phyloP scores from a whole-genome alignment of 2,797 vertebrate species.

The Notolabrus celidotus region DNA sequence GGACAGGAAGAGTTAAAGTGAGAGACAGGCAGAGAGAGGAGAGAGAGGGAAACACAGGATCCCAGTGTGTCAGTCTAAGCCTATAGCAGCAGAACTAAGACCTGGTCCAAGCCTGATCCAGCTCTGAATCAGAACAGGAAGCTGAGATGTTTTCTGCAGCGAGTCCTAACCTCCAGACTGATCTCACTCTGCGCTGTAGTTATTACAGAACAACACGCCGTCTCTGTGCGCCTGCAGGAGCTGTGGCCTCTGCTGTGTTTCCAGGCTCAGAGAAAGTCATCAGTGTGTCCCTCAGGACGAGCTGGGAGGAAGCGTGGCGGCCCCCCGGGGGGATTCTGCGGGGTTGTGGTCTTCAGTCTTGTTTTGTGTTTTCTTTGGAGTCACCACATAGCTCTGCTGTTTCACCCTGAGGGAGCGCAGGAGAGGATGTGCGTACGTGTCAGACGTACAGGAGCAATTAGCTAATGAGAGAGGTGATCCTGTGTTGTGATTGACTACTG shows the following conservation, averaged over 20 bases:
- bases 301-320: background rate
- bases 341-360: slow-evolving; percentile 15
- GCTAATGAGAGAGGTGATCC: slow-evolving; percentile 13
- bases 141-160: too few species aligned
- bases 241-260: background rate
- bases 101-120: too few species aligned
- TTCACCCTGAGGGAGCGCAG: background rate
- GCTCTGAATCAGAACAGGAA: too few species aligned
- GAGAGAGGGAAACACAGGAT: too few species aligned
- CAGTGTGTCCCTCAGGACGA: slow-evolving; percentile 31
- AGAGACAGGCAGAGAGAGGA: too few species aligned
- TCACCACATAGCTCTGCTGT: background rate
- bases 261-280: slow-evolving; percentile 34
- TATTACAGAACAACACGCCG: too few species aligned
- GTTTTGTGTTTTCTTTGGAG: slow-evolving; percentile 10
- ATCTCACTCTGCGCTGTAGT: too few species aligned
- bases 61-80: too few species aligned
- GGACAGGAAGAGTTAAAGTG: too few species aligned
- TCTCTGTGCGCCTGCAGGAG: background rate
- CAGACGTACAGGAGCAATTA: slow-evolving; percentile 30
- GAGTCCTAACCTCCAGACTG: too few species aligned
- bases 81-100: too few species aligned
- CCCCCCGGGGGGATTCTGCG: background rate
- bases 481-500: slow-evolving; percentile 29
- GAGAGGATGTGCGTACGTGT: slow-evolving; percentile 8